Percentiles rank a stretch among this genome's conserved stretches.
phyloP scores from a whole-genome alignment of 2,113 vertebrate species.

The Sylvilagus bachmani region DNA sequence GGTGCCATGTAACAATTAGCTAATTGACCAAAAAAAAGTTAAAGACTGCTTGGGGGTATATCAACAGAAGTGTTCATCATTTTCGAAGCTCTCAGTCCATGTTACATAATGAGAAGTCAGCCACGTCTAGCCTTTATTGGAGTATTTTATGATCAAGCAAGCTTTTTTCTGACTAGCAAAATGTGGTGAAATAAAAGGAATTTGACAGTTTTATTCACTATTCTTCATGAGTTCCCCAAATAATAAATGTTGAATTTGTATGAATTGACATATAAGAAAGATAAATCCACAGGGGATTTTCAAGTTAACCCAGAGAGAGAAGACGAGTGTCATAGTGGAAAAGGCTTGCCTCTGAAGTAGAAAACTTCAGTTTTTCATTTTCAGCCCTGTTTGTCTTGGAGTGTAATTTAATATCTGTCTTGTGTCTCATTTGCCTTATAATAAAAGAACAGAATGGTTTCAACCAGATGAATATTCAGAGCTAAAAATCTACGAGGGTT shows the following conservation, averaged over 20 bases:
- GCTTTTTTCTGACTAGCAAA: background rate
- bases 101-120: background rate
- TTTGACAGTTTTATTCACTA: constrained; percentile 22
- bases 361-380: background rate
- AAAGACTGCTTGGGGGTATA: background rate
- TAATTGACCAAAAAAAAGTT: background rate
- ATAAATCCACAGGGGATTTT: constrained; percentile 19
- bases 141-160: background rate
- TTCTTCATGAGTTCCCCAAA: constrained; percentile 10
- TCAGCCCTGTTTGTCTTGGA: background rate
- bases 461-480: background rate
- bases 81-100: background rate
- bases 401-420: background rate
- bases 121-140: background rate
- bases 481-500: background rate
- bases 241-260: constrained; percentile 58
- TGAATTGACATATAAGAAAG: constrained; percentile 16
- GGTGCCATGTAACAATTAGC: constrained; percentile 11
- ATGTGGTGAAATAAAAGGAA: constrained; percentile 48
- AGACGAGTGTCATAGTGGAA: constrained; percentile 1
- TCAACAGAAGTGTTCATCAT: background rate
- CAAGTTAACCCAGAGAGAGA: constrained; percentile 41
- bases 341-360: background rate
- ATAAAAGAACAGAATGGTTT: constrained; percentile 35
- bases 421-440: constrained; percentile 23